Percentiles rank a stretch among this genome's conserved stretches.
Evolutionary conservation across 92 coral and sea anemone genomes (phyloP).

Genomic region (Porites divaricata): DNA sequence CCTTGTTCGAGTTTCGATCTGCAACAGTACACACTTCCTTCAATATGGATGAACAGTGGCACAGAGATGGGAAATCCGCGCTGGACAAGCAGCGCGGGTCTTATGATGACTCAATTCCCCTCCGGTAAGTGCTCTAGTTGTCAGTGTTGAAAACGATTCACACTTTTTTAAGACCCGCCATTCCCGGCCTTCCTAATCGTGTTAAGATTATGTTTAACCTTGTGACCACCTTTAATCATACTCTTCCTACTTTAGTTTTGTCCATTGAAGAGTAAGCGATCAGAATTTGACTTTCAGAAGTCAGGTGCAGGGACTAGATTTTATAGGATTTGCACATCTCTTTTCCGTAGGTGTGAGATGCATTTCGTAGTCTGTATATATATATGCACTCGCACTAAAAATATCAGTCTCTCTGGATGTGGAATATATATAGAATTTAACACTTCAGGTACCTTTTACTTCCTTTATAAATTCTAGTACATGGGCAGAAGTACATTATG

Average conservation of each 20-base stretch:
- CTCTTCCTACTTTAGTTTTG: neutral
- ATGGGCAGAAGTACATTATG: no score
- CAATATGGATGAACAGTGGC: neutral
- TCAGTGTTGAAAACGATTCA: neutral
- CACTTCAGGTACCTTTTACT: no score
- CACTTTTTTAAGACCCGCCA: neutral
- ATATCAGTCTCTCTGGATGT: no score
- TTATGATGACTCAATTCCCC: neutral
- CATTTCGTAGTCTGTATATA: neutral
- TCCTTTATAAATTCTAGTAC: no score
- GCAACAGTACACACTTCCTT: constrained; percentile 2
- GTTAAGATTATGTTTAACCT: constrained; percentile 37
- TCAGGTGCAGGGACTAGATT: neutral
- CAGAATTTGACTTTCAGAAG: no score
- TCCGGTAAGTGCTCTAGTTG: constrained; percentile 6
- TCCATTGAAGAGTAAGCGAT: neutral
- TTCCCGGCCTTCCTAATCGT: constrained; percentile 16
- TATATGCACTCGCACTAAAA: neutral
- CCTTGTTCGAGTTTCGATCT: constrained; percentile 11
- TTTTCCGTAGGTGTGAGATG: neutral
- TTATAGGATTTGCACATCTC: neutral
- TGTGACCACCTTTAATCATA: neutral
- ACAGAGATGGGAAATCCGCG: neutral
- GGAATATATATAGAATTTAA: no score
- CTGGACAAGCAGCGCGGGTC: neutral